Evolutionary conservation across 2,888 invertebrate species (phyloP), one percentile per base, ranked within the genome.

Genomic region (Agonopterix heracliana): DNA sequence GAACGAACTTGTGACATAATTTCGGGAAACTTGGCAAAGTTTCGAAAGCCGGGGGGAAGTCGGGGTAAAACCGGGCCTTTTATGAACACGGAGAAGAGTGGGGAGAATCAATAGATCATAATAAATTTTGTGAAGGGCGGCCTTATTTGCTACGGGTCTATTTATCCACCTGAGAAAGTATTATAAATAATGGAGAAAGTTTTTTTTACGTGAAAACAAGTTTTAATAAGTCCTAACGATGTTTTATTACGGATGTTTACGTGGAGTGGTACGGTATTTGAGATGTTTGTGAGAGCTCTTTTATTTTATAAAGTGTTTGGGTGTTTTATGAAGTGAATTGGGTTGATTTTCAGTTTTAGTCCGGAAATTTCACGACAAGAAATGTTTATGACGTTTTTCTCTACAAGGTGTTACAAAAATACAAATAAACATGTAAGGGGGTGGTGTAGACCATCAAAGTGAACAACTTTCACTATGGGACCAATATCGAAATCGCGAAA

Each of bases 61-160:
- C 54, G 54, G 52, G 51, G 50, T 56, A 56, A 57, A 41, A 52
- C 50, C 51, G 49, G 46, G 56, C 48, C 26, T 60, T 67, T 74
- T 69, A 72, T 64, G 60, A 70, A 64, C 62, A 70, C 63, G 56
- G 56, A 50, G 55, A 54, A 12, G 41, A 66, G 65, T 63, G 58
- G 52, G 51, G 54, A 58, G 67, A 75, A 77, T 79, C 75, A 69
- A 78, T 81, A 76, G 74, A 74, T 78, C 74, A 74, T 78, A 75
- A 78, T 78, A 79, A 77, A 80, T 78, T 78, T 68, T 54, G 53
- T 49, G 53, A 60, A 63, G 66, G 55, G 54, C 60, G 57, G 55
- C 52, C 57, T 59, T 61, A 60, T 58, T 56, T 46, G 51, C 50
- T 34, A 47, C 52, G 47, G 49, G 53, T 59, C 60, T 71, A 66